Conservation (phyloP, 2,888 invertebrate genomes). For the Hoplodrina blanda region DNA sequence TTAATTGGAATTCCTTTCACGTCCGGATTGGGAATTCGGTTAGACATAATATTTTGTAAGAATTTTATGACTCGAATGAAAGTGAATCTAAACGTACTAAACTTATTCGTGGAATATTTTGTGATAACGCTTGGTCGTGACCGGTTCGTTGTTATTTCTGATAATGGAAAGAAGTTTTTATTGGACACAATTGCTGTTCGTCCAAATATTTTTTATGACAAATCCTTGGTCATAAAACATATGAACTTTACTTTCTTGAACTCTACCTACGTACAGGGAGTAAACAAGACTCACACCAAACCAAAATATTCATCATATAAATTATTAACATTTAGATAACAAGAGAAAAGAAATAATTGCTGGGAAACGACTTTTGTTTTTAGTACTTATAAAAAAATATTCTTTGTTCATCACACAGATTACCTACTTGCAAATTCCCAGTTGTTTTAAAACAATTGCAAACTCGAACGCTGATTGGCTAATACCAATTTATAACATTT, state of each 20-base stretch:
- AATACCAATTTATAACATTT: background rate
- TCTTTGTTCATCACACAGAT: no score
- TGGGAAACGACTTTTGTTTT: background rate
- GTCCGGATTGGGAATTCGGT: constrained; percentile 47
- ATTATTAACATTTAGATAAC: background rate
- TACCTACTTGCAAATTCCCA: background rate
- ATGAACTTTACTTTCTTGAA: background rate
- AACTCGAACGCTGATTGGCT: background rate
- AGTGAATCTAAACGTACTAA: constrained; percentile 3
- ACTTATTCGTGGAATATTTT: constrained; percentile 38
- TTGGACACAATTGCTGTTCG: constrained; percentile 6
- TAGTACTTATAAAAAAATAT: background rate
- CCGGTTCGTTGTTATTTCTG: constrained; percentile 19
- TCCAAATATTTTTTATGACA: background rate
- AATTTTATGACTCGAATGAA: constrained; percentile 34
- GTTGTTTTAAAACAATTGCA: background rate
- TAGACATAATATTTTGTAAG: constrained; percentile 44
- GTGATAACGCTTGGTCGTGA: constrained; percentile 33
- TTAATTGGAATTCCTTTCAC: constrained; percentile 49
- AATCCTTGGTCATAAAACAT: background rate
- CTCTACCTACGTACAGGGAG: background rate
- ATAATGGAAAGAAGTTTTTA: constrained; percentile 17
- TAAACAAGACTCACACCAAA: background rate
- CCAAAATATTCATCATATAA: no score
- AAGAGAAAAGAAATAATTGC: background rate